These are phyloP conservation scores for Cettia cetti DNA, from an alignment of 2,113 vertebrate species.

Conservation along the genomic window DNA sequence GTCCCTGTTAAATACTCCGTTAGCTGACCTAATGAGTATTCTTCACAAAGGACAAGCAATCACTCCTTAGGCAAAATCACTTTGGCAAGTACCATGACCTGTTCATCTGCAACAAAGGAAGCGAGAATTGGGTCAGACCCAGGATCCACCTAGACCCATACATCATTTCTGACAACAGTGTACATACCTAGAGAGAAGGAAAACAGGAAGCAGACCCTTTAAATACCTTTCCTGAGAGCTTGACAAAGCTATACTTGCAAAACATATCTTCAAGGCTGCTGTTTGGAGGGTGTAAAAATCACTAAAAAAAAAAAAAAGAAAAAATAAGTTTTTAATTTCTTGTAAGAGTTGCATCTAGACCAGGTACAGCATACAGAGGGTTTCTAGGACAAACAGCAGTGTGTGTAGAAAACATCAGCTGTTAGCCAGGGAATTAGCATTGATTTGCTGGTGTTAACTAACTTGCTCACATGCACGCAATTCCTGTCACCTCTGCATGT, in stretches of 20 bases:
- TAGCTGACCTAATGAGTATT: background rate
- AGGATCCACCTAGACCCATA: background rate
- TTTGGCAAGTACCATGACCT: background rate
- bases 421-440: background rate
- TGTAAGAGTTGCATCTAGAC: background rate
- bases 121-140: background rate
- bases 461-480: rapidly evolving
- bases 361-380: background rate
- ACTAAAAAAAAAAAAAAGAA: background rate
- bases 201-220: background rate
- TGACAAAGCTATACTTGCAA: background rate
- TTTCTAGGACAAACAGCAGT: background rate
- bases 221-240: background rate
- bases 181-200: background rate
- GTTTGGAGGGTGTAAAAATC: background rate
- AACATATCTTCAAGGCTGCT: background rate
- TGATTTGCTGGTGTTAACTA: background rate
- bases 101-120: background rate
- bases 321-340: background rate
- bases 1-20: background rate
- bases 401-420: background rate
- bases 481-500: background rate
- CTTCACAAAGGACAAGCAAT: background rate
- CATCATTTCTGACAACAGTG: background rate
- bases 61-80: background rate